Evolutionary conservation across 2,797 vertebrate species (phyloP).

Genomic region (Eospalax fontanierii): DNA sequence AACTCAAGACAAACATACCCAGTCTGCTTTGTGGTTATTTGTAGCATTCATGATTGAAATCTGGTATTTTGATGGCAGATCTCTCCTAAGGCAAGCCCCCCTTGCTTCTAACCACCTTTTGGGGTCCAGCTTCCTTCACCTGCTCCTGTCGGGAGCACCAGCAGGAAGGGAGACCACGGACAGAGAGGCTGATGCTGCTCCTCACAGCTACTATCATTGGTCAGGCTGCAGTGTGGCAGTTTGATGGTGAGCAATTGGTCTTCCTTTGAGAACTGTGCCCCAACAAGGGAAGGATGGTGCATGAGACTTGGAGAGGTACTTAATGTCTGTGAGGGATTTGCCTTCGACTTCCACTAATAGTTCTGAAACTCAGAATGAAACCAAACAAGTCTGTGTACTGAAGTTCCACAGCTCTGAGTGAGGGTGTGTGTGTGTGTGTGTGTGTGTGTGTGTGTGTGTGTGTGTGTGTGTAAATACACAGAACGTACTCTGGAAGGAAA

Average conservation of each 20-base stretch:
- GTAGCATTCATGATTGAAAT: neutral
- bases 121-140: neutral
- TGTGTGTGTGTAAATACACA: neutral
- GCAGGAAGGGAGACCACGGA: neutral
- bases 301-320: neutral
- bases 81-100: neutral
- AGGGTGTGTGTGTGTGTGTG: no score
- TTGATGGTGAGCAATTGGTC: neutral
- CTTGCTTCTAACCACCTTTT: neutral
- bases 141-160: neutral
- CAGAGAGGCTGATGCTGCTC: neutral
- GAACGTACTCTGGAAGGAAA: neutral
- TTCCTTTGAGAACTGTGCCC: neutral
- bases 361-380: constrained; percentile 28
- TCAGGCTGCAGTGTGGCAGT: neutral
- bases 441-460: no score
- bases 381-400: neutral
- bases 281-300: neutral
- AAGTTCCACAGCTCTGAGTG: neutral
- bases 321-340: neutral
- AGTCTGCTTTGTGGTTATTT: neutral
- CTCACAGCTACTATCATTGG: neutral
- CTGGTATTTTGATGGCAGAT: neutral
- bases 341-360: neutral
- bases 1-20: neutral